phyloP scores from a whole-genome alignment of 2,113 vertebrate species.

The Procavia capensis region DNA sequence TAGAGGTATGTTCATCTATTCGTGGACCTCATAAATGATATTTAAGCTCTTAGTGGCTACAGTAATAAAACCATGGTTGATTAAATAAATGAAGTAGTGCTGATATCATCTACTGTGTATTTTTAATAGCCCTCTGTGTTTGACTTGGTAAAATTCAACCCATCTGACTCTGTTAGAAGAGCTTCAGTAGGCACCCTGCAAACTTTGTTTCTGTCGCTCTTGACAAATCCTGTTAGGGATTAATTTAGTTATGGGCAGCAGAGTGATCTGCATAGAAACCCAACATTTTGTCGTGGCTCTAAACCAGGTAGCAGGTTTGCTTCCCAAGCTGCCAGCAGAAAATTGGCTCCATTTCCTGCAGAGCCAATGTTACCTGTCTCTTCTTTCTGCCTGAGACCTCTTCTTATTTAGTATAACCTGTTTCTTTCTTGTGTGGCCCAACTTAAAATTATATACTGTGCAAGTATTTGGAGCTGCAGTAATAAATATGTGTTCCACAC shows the following conservation, averaged over 20 bases:
- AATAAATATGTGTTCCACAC: slow-evolving; percentile 84
- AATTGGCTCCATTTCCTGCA: slow-evolving; percentile 26
- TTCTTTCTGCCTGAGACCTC: not conserved
- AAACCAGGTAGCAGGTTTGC: slow-evolving; percentile 41
- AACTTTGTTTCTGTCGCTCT: slow-evolving; percentile 62
- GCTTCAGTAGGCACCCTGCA: slow-evolving; percentile 41
- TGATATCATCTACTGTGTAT: not conserved
- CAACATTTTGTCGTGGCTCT: slow-evolving; percentile 67
- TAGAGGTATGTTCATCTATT: slow-evolving; percentile 19
- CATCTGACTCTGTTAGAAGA: slow-evolving; percentile 54
- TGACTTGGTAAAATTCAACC: slow-evolving; percentile 50
- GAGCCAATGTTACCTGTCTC: slow-evolving; percentile 6
- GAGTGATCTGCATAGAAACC: slow-evolving; percentile 33
- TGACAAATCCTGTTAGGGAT: slow-evolving; percentile 68
- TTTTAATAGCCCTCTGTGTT: slow-evolving; percentile 45
- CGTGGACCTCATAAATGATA: slow-evolving; percentile 40
- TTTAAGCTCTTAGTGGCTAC: slow-evolving; percentile 12
- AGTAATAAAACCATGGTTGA: not conserved
- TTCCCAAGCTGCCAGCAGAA: slow-evolving; percentile 48
- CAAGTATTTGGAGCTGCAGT: slow-evolving; percentile 70
- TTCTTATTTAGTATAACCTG: slow-evolving; percentile 45
- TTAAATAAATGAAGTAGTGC: not conserved
- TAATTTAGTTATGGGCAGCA: slow-evolving; percentile 72
- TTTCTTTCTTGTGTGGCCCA: slow-evolving; percentile 59
- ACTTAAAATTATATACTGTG: slow-evolving; percentile 67